Conservation (phyloP, 1,140 invertebrate genomes). For the Tetraneura akinire region DNA sequence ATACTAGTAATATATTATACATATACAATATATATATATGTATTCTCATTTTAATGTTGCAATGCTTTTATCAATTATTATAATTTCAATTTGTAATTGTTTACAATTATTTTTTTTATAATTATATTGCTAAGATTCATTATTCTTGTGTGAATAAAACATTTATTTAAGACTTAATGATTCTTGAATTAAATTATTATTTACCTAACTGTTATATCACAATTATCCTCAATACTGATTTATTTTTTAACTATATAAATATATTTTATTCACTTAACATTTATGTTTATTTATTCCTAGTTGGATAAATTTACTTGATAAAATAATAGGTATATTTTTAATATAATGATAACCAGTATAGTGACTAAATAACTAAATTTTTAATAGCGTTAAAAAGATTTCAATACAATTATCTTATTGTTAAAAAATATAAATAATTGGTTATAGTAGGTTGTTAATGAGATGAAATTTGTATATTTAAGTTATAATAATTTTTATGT, state of each 20-base stretch:
- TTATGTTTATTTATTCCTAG: no score
- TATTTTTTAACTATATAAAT: background rate
- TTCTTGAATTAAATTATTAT: constrained; percentile 16
- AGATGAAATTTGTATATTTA: constrained; percentile 11
- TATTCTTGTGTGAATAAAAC: constrained; percentile 43
- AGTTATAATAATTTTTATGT: no score
- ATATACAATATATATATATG: constrained; percentile 11
- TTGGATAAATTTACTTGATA: background rate
- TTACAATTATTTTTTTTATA: constrained; percentile 34
- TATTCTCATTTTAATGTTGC: constrained; percentile 42
- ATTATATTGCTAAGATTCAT: constrained; percentile 37
- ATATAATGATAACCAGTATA: background rate
- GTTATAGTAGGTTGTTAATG: background rate
- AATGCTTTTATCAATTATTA: constrained; percentile 36
- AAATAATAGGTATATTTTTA: background rate
- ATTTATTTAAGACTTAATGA: constrained; percentile 22
- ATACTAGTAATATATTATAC: constrained; percentile 31
- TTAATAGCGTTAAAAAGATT: background rate
- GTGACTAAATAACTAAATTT: constrained; percentile 22
- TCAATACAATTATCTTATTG: constrained; percentile 25
- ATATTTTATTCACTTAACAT: background rate
- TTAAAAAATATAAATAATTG: constrained; percentile 13
- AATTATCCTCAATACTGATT: constrained; percentile 7
- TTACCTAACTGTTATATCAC: constrained; percentile 2
- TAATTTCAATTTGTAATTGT: constrained; percentile 42